These are phyloP conservation scores for Stictonetta naevosa DNA, from an alignment of 2,113 vertebrate genomes.

Conservation along the genomic window DNA sequence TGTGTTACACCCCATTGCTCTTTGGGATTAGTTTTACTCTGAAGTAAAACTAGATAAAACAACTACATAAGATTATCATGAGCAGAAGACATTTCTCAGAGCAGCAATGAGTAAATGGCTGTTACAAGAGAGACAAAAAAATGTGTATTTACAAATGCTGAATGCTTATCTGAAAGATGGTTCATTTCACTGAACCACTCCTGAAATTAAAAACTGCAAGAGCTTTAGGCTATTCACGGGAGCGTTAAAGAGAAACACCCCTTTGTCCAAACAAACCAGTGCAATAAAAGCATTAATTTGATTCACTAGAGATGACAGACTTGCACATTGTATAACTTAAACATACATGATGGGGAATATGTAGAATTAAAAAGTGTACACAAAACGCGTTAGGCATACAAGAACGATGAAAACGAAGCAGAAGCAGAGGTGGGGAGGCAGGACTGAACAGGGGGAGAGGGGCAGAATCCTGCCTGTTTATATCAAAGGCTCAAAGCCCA, in stretches of 20 bases:
- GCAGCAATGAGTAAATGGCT: background rate
- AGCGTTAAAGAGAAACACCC: constrained; percentile 66
- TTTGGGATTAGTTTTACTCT: background rate
- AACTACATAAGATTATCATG: background rate
- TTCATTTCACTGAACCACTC: constrained; percentile 63
- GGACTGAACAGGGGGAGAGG: background rate
- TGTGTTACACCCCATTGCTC: background rate
- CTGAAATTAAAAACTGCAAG: constrained; percentile 63
- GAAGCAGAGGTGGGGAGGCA: background rate
- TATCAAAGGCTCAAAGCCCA: background rate
- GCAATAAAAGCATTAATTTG: constrained; percentile 52
- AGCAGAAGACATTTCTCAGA: constrained; percentile 10
- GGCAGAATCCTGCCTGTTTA: background rate
- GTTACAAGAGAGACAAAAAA: background rate
- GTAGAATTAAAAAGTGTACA: background rate
- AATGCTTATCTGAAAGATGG: constrained; percentile 42
- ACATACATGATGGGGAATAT: background rate
- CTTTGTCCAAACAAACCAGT: constrained; percentile 68
- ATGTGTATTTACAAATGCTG: constrained; percentile 17
- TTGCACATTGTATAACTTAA: constrained; percentile 59
- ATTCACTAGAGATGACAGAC: constrained; percentile 68
- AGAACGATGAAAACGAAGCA: background rate
- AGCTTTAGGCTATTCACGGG: constrained; percentile 55
- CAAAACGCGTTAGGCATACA: background rate
- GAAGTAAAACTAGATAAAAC: background rate